Evolutionary conservation across 2,113 vertebrate genomes (phyloP).

Genomic region (Chamaea fasciata): DNA sequence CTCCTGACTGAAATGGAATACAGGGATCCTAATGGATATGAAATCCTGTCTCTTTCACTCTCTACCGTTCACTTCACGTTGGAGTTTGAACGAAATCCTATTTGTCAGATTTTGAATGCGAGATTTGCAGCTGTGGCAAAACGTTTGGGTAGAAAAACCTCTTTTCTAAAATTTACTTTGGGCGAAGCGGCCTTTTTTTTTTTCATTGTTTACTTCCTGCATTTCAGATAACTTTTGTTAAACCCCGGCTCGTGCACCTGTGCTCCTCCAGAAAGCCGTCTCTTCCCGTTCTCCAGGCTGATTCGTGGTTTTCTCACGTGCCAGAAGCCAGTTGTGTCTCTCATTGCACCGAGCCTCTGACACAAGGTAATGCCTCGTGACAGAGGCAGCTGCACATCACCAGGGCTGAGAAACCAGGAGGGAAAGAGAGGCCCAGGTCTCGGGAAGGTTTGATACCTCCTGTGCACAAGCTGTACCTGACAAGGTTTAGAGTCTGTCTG

Average conservation of each 20-base stretch:
- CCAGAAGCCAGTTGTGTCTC: constrained; percentile 51
- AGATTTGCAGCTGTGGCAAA: constrained; percentile 4
- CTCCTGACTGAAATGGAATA: not conserved
- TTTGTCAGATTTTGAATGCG: constrained; percentile 21
- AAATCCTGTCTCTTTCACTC: not conserved
- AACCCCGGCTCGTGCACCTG: constrained; percentile 38
- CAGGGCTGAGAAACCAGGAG: constrained; percentile 1
- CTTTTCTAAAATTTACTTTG: constrained; percentile 44
- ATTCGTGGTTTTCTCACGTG: constrained; percentile 65
- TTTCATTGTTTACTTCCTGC: constrained; percentile 54
- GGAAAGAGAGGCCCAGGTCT: not conserved
- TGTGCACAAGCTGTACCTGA: not conserved
- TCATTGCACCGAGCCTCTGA: not conserved
- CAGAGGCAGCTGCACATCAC: constrained; percentile 61
- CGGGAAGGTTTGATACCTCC: not conserved
- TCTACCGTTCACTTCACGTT: not conserved
- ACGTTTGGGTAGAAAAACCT: constrained; percentile 42
- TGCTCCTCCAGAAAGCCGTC: constrained; percentile 60
- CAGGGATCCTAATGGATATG: not conserved
- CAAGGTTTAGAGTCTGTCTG: constrained; percentile 2
- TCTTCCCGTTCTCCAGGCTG: constrained; percentile 50
- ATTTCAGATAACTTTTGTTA: constrained; percentile 57
- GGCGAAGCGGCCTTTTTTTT: constrained; percentile 51
- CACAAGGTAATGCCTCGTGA: constrained; percentile 43
- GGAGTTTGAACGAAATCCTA: constrained; percentile 32